phyloP scores from a whole-genome alignment of 35 echinoderm and acorn worm species.

The Anneissia japonica region DNA sequence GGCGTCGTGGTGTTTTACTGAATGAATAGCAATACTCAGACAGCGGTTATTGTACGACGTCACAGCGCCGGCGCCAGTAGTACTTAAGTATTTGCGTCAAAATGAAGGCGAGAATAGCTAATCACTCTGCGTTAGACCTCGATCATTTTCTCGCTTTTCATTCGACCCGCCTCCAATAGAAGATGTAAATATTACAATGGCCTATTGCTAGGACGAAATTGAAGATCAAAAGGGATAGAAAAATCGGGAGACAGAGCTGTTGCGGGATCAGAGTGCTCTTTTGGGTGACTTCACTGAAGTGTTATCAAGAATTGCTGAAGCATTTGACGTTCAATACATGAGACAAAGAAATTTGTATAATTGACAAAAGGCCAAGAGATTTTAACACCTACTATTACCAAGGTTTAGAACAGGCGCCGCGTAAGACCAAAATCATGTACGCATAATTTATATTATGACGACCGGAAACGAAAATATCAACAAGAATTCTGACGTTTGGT shows the following conservation, averaged over 20 bases:
- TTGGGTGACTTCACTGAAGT: background rate
- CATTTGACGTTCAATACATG: background rate
- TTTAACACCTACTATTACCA: background rate
- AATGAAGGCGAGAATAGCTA: constrained; percentile 73
- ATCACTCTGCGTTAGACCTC: constrained; percentile 72
- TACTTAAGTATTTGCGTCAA: constrained; percentile 83
- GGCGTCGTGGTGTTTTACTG: constrained; percentile 19
- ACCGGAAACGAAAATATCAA: background rate
- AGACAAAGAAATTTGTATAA: background rate
- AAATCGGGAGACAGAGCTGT: background rate
- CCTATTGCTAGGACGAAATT: background rate
- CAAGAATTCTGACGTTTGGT: background rate
- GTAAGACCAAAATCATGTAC: background rate
- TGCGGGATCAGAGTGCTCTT: background rate
- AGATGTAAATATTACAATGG: background rate
- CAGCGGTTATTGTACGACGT: constrained; percentile 73
- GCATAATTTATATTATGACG: background rate
- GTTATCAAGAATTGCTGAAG: background rate
- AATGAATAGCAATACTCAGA: constrained; percentile 72
- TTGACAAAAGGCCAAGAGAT: background rate
- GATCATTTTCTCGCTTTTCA: constrained; percentile 70
- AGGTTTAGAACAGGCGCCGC: background rate
- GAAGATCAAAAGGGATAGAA: background rate
- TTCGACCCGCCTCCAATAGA: constrained; percentile 39
- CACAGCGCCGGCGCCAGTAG: constrained; percentile 82